Percentiles rank a stretch among this genome's conserved stretches.
Evolutionary conservation across 2,113 vertebrate species (phyloP).

Genomic region (Neomonachus schauinslandi): DNA sequence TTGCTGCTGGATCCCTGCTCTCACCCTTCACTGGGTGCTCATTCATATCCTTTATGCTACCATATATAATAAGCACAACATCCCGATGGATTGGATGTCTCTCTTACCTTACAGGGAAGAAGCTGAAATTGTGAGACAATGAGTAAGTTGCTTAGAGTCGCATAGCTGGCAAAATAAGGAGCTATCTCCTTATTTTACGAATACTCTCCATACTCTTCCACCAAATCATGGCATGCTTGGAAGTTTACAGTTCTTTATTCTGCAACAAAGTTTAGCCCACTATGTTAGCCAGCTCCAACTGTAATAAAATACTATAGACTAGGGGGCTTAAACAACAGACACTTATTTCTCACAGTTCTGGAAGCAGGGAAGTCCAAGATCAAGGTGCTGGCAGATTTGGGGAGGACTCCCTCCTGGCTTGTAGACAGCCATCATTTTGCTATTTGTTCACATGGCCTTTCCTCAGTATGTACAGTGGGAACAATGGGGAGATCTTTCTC

Average conservation of each 20-base stretch:
- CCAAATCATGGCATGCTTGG: not conserved
- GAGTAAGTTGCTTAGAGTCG: not conserved
- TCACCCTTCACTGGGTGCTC: not conserved
- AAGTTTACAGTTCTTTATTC: not conserved
- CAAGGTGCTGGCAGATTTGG: not conserved
- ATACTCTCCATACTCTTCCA: not conserved
- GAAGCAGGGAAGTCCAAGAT: not conserved
- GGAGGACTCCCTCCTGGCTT: not conserved
- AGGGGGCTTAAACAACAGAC: not conserved
- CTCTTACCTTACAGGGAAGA: not conserved
- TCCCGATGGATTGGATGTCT: rapidly evolving
- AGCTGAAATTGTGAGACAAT: not conserved
- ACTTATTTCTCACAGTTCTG: not conserved
- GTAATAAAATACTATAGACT: not conserved
- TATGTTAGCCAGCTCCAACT: not conserved
- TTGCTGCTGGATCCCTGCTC: rapidly evolving
- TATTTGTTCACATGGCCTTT: not conserved
- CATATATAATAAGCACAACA: not conserved
- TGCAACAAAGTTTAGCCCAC: not conserved
- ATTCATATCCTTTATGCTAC: not conserved
- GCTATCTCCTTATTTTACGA: not conserved
- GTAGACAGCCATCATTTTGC: not conserved
- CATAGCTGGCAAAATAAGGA: not conserved
- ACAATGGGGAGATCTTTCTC: not conserved
- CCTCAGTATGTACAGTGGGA: too few relatives aligned